These are phyloP conservation scores for Tetranychus piercei DNA, from an alignment of 2,888 invertebrate species.

Conservation along the genomic window DNA sequence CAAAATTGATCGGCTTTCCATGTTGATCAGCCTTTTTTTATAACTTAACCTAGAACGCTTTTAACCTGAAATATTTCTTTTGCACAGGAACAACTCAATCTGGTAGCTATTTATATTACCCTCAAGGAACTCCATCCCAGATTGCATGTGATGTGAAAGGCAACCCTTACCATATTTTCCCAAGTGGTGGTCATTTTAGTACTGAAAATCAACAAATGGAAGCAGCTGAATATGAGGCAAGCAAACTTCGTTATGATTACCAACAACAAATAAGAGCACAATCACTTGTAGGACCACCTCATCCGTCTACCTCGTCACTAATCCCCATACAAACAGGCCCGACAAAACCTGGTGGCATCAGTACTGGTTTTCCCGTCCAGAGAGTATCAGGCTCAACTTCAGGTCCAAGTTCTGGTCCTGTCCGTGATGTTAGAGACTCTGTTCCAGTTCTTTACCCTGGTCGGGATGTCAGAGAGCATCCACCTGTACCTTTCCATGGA, in stretches of 20 bases:
- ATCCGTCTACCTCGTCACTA: slow-evolving; percentile 3
- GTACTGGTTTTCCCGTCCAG: slow-evolving; percentile 11
- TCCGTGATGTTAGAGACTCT: not conserved
- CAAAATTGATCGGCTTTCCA: not conserved
- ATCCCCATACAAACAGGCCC: slow-evolving; percentile 11
- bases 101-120: not conserved
- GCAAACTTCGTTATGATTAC: slow-evolving; percentile 3
- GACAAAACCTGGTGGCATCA: slow-evolving; percentile 12
- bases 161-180: slow-evolving; percentile 10
- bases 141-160: slow-evolving; percentile 7
- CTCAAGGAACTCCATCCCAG: not conserved
- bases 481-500: not conserved
- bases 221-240: not conserved
- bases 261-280: slow-evolving; percentile 3
- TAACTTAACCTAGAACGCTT: too few species aligned
- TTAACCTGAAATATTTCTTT: not conserved
- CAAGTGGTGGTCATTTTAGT: not conserved
- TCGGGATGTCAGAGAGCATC: not conserved
- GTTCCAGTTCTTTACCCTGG: not conserved
- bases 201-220: not conserved
- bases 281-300: not conserved
- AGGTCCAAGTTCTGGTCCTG: not conserved
- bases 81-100: not conserved
- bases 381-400: not conserved
- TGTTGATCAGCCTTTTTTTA: not conserved